These are phyloP conservation scores for Acinonyx jubatus DNA, from an alignment of 2,113 vertebrate genomes.

Conservation along the genomic window DNA sequence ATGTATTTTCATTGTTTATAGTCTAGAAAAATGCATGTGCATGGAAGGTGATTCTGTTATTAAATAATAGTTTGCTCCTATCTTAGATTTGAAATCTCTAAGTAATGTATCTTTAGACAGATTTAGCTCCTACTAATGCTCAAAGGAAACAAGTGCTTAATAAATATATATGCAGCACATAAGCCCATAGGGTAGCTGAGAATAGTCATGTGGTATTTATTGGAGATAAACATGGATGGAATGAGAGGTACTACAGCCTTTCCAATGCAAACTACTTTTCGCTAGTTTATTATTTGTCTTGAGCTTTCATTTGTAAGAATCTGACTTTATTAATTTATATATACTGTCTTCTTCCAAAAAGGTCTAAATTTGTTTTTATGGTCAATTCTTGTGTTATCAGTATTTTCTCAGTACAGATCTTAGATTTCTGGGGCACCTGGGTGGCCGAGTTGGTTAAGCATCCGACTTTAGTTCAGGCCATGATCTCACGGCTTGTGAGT, in stretches of 20 bases:
- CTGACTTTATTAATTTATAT: neutral
- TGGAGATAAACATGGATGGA: neutral
- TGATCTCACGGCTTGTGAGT: no score
- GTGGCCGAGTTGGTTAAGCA: no score
- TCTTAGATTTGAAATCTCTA: conserved; percentile 13
- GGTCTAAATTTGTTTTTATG: neutral
- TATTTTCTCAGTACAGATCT: neutral
- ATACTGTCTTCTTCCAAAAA: neutral
- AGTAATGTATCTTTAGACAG: neutral
- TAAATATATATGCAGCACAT: neutral
- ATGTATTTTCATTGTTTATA: conserved; percentile 9
- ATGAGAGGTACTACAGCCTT: neutral
- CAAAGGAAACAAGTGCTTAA: neutral
- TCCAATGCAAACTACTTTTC: neutral
- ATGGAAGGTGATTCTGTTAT: neutral
- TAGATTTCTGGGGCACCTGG: neutral
- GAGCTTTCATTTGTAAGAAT: neutral
- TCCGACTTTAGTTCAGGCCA: no score
- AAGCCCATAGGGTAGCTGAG: neutral
- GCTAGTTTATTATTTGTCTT: neutral
- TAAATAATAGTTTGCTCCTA: neutral
- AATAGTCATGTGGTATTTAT: conserved; percentile 13
- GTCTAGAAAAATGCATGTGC: conserved; percentile 1
- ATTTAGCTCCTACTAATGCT: conserved; percentile 12
- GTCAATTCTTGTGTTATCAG: neutral